Percentiles rank a stretch among this genome's conserved stretches.
Evolutionary conservation across 1,140 invertebrate genomes (phyloP).

Genomic region (Drosophila nikananu): DNA sequence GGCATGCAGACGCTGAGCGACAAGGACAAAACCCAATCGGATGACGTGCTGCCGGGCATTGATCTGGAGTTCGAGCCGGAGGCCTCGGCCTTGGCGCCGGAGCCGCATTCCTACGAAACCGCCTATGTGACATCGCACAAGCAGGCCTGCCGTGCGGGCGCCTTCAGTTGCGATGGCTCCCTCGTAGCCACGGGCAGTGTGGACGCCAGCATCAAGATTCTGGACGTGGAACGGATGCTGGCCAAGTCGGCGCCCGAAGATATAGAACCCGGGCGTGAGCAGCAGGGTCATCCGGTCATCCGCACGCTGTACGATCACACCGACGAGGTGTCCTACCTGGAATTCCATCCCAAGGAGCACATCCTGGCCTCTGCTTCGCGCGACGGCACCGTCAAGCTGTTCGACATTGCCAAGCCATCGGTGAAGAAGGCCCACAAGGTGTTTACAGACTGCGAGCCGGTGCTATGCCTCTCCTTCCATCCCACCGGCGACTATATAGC

Average conservation of each 20-base stretch:
- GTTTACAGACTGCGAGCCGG: conserved; percentile 96
- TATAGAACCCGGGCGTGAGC: conserved; percentile 91
- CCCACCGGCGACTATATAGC: conserved; percentile 97
- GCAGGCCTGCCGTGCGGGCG: conserved; percentile 96
- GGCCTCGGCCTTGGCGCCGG: conserved; percentile 94
- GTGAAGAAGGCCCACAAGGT: conserved; percentile 99
- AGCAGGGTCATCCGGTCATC: conserved; percentile 98
- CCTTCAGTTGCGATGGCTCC: conserved; percentile 97
- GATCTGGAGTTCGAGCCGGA: conserved; percentile 99
- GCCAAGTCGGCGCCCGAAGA: conserved; percentile 96
- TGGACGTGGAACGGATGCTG: conserved; percentile 99
- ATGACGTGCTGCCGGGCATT: conserved; percentile 92
- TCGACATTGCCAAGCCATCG: conserved; percentile 99
- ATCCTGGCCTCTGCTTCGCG: conserved; percentile 97
- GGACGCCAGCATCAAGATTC: conserved; percentile 99
- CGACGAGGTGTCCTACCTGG: conserved; percentile 98
- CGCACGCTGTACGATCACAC: conserved; percentile 99
- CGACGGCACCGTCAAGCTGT: conserved; percentile 97
- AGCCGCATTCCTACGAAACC: conserved; percentile 98
- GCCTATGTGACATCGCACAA: conserved; percentile 99
- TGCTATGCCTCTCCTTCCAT: conserved; percentile 96
- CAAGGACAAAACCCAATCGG: conserved; percentile 89
- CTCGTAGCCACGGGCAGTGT: conserved; percentile 99
- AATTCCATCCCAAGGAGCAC: conserved; percentile 98
- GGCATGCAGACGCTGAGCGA: conserved; percentile 94